Percentiles rank a stretch among this genome's conserved stretches.
Conservation (phyloP, 2,113 vertebrate species). For the Argyrosomus japonicus region DNA sequence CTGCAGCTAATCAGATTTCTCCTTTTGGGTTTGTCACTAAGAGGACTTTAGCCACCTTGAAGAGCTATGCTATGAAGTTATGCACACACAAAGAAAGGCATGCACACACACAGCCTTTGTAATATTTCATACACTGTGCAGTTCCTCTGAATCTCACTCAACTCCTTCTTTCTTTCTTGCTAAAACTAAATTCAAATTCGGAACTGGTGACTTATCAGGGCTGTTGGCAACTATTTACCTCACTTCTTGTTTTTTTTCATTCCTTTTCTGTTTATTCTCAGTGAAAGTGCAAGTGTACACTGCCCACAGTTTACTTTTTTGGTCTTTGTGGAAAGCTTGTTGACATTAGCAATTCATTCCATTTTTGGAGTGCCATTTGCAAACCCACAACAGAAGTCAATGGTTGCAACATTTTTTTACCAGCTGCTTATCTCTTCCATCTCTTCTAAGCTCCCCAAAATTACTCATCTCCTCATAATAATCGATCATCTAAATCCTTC, state of each 20-base stretch:
- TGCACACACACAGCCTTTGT: slow-evolving; percentile 27
- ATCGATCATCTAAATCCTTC: slow-evolving; percentile 71
- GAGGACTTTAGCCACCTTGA: slow-evolving; percentile 44
- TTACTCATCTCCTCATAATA: slow-evolving; percentile 61
- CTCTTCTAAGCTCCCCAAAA: slow-evolving; percentile 26
- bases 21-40: slow-evolving; percentile 28
- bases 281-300: slow-evolving; percentile 45
- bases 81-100: slow-evolving; percentile 8
- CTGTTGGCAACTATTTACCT: slow-evolving; percentile 14
- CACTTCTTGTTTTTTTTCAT: not conserved
- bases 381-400: slow-evolving; percentile 37
- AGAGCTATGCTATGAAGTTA: slow-evolving; percentile 1
- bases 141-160: slow-evolving; percentile 29
- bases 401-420: slow-evolving; percentile 58
- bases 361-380: slow-evolving; percentile 23
- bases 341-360: slow-evolving; percentile 49
- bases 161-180: slow-evolving; percentile 15
- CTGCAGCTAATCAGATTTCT: slow-evolving; percentile 55
- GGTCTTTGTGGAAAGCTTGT: slow-evolving; percentile 29
- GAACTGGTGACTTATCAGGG: slow-evolving; percentile 23
- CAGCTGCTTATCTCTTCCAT: slow-evolving; percentile 54
- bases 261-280: slow-evolving; percentile 37
- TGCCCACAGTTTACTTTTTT: slow-evolving; percentile 23
- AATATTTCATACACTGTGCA: slow-evolving; percentile 14
- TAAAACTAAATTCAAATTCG: slow-evolving; percentile 48